Evolutionary conservation across 2,888 invertebrate species (phyloP).

Genomic region (Athalia rosae): DNA sequence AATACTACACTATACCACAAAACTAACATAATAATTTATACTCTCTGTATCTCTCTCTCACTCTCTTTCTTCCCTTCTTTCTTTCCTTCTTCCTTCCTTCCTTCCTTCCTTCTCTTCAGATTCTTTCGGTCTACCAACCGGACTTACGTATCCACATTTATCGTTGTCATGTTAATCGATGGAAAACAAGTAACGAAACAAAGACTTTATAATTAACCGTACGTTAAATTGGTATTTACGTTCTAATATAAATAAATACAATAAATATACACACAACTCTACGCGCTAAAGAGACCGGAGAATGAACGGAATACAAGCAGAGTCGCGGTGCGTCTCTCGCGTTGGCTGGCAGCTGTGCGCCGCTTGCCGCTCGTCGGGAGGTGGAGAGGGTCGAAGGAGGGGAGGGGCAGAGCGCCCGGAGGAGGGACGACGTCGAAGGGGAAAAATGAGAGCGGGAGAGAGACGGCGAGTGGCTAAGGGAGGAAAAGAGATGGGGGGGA

Average conservation of each 20-base stretch:
- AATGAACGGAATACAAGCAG: slow-evolving; percentile 46
- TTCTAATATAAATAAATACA: slow-evolving; percentile 31
- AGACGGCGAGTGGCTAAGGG: slow-evolving; percentile 30
- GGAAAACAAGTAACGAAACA: no score
- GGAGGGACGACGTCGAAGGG: slow-evolving; percentile 15
- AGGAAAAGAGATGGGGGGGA: slow-evolving; percentile 22
- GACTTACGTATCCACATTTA: no score
- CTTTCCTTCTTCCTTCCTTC: no score
- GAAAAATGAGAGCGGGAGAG: not conserved
- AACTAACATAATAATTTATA: no score
- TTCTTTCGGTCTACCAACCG: no score
- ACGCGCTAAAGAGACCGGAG: slow-evolving; percentile 45
- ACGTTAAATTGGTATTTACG: not conserved
- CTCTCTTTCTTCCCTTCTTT: no score
- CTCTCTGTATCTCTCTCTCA: no score
- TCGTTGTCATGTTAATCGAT: no score
- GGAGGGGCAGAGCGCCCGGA: not conserved
- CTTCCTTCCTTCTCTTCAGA: no score
- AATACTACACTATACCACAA: no score
- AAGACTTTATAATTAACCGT: no score
- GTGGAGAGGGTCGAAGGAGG: slow-evolving; percentile 1
- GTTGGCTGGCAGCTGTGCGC: slow-evolving; percentile 49
- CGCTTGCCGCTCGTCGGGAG: slow-evolving; percentile 47
- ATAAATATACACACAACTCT: slow-evolving; percentile 36
- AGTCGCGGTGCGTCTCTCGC: slow-evolving; percentile 48